Evolutionary conservation across 2,888 invertebrate genomes (phyloP).

Genomic region (Coecobrya sp.): DNA sequence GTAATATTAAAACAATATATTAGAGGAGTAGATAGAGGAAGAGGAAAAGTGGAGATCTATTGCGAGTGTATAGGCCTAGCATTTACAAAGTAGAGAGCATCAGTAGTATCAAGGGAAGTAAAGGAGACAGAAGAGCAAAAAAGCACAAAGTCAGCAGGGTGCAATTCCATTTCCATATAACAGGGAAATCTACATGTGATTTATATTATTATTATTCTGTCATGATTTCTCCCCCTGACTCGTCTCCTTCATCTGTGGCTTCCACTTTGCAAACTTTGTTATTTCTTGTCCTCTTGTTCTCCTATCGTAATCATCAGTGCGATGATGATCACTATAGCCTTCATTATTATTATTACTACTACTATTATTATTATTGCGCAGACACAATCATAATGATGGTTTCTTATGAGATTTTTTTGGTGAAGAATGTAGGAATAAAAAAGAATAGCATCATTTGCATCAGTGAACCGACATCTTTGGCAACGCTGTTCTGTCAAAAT

Average conservation of each 20-base stretch:
- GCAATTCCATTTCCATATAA: conserved; percentile 82
- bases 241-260: conserved; percentile 32
- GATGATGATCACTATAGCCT: not conserved
- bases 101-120: not conserved
- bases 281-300: conserved; percentile 31
- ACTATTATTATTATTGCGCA: conserved; percentile 32
- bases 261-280: conserved; percentile 73
- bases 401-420: conserved; percentile 67
- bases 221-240: conserved; percentile 44
- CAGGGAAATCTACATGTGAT: conserved; percentile 81
- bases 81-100: not conserved
- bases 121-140: conserved; percentile 49
- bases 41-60: not conserved
- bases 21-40: not conserved
- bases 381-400: conserved; percentile 48
- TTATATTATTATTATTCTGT: conserved; percentile 79
- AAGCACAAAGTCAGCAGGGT: conserved; percentile 80
- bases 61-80: not conserved
- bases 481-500: not conserved
- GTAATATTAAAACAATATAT: conserved; percentile 45
- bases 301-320: conserved; percentile 17
- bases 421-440: conserved; percentile 37
- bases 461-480: not conserved
- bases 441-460: conserved; percentile 64
- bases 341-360: conserved; percentile 76